Conservation (phyloP, 2,113 vertebrate species). For the Crypturellus undulatus region DNA sequence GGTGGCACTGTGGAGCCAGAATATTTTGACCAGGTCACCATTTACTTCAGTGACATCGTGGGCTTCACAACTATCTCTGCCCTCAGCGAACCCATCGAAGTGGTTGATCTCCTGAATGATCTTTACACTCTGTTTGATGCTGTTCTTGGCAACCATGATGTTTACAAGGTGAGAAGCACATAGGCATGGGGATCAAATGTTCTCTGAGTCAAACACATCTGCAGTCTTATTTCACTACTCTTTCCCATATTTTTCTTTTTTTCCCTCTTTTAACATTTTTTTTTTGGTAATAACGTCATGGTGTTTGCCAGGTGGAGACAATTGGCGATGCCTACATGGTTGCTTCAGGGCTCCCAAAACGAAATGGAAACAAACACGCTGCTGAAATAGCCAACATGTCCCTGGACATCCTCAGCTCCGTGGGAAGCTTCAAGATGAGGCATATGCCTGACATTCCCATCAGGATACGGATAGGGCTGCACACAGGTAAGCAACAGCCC, state of each 20-base stretch:
- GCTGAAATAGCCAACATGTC: conserved; percentile 95
- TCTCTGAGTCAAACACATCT: background rate
- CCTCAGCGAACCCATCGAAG: conserved; percentile 92
- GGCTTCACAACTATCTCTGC: conserved; percentile 94
- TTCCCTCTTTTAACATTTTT: background rate
- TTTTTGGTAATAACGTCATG: background rate
- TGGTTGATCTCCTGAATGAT: conserved; percentile 94
- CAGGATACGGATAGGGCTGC: conserved; percentile 90
- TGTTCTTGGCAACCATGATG: conserved; percentile 90
- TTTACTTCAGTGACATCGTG: conserved; percentile 95
- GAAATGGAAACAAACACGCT: conserved; percentile 90
- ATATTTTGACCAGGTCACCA: conserved; percentile 93
- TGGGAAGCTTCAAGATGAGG: conserved; percentile 90
- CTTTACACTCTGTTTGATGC: conserved; percentile 92
- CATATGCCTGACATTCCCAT: conserved; percentile 92
- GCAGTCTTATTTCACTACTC: background rate
- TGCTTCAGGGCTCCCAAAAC: conserved; percentile 90
- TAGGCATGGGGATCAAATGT: background rate
- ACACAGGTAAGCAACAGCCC: conserved; percentile 84
- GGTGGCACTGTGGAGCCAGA: conserved; percentile 89
- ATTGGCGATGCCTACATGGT: conserved; percentile 95
- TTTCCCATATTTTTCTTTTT: background rate
- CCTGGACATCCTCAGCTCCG: conserved; percentile 91
- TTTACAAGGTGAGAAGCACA: conserved; percentile 87
- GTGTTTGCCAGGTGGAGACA: conserved; percentile 87